Evolutionary conservation across 2,888 invertebrate genomes (phyloP).

Genomic region (Cyclophora punctaria): DNA sequence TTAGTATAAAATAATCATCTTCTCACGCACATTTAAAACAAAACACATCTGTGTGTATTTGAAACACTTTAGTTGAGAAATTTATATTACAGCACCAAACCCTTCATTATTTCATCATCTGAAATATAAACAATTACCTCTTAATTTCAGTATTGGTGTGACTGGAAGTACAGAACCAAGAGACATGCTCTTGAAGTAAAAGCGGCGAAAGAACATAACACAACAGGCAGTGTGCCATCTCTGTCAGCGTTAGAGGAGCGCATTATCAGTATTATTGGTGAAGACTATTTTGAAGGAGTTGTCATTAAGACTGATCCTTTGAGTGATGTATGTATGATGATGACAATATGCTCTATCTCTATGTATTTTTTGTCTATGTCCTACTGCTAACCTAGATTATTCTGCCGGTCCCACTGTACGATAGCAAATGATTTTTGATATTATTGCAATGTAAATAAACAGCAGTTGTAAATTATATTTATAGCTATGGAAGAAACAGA

Average conservation of each 20-base stretch:
- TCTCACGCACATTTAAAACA: too few relatives aligned
- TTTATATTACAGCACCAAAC: background rate
- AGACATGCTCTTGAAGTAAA: conserved; percentile 44
- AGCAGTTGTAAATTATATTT: too few relatives aligned
- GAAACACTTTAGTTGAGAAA: too few relatives aligned
- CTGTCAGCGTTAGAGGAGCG: conserved; percentile 40
- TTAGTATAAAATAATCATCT: too few relatives aligned
- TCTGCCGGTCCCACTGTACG: too few relatives aligned
- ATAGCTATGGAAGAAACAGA: too few relatives aligned
- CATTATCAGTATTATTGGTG: conserved; percentile 43
- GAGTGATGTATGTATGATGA: conserved; percentile 29
- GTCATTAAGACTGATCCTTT: conserved; percentile 43
- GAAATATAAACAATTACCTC: background rate
- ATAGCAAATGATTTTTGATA: too few relatives aligned
- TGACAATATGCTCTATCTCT: too few relatives aligned
- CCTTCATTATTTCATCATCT: background rate
- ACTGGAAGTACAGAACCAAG: conserved; percentile 52
- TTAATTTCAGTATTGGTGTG: conserved; percentile 49
- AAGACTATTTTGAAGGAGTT: conserved; percentile 32
- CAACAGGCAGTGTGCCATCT: conserved; percentile 33
- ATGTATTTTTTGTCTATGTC: too few relatives aligned
- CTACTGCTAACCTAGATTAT: too few relatives aligned
- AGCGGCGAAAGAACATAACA: conserved; percentile 31
- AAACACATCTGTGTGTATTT: too few relatives aligned
- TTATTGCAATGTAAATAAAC: too few relatives aligned